phyloP scores from a whole-genome alignment of 2,888 invertebrate species.

The Nymphalis polychloros region DNA sequence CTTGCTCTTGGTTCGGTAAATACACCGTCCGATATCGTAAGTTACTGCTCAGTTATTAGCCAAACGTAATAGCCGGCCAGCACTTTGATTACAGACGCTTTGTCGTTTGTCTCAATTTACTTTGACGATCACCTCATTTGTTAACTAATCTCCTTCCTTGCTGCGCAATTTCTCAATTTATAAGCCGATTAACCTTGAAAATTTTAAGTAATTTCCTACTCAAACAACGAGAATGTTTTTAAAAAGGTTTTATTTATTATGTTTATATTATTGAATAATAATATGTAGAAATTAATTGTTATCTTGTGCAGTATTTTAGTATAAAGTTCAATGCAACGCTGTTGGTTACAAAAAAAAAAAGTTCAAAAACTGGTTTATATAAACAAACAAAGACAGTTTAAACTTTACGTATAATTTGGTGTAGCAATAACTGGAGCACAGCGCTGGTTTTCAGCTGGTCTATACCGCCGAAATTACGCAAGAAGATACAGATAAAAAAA shows the following conservation, averaged over 20 bases:
- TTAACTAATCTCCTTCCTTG: conserved; percentile 1
- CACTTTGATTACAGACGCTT: conserved; percentile 1
- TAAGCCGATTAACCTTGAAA: background rate
- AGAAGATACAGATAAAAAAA: too few species aligned
- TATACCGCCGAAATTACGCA: too few species aligned
- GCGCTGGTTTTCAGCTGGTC: too few species aligned
- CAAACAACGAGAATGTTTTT: background rate
- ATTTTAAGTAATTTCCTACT: background rate
- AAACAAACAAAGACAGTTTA: too few species aligned
- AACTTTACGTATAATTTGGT: too few species aligned
- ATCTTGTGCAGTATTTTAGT: too few species aligned
- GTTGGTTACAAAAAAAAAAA: too few species aligned
- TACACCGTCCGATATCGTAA: background rate
- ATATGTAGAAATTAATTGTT: background rate
- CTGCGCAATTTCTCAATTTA: background rate
- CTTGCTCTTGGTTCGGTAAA: too few species aligned
- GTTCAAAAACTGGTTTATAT: too few species aligned
- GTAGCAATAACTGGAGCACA: too few species aligned
- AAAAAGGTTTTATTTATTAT: background rate
- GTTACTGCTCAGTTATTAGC: background rate
- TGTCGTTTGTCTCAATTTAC: conserved; percentile 14
- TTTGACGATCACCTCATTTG: conserved; percentile 10
- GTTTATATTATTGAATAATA: background rate
- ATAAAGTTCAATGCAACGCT: too few species aligned
- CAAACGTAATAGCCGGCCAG: background rate